These are phyloP conservation scores for Halichondria panicea DNA, from an alignment of 37 sponge, comb jelly and placozoan species.

Conservation along the genomic window DNA sequence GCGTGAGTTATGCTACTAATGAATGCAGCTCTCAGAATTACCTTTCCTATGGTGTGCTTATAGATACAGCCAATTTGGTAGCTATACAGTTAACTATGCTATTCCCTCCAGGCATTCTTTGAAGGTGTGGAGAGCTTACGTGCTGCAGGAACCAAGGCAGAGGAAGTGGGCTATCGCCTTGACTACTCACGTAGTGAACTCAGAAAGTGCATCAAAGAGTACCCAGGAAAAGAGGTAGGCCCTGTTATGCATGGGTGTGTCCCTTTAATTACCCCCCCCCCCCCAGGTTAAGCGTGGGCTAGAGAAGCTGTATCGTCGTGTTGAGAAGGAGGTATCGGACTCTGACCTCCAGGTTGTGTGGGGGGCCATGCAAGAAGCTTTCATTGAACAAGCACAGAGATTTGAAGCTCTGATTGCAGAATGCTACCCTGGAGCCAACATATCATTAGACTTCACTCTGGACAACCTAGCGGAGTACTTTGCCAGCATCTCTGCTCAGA, in stretches of 20 bases:
- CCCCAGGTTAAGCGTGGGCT: constrained; percentile 83
- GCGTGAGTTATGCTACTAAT: constrained; percentile 43
- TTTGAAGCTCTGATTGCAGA: constrained; percentile 65
- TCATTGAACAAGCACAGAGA: constrained; percentile 71
- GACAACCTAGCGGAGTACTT: constrained; percentile 67
- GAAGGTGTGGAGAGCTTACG: constrained; percentile 83
- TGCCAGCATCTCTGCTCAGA: constrained; percentile 10
- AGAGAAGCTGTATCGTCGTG: constrained; percentile 81
- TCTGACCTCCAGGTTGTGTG: constrained; percentile 86
- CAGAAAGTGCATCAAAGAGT: constrained; percentile 74
- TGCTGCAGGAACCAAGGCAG: constrained; percentile 76
- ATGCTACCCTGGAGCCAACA: constrained; percentile 86
- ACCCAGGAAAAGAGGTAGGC: constrained; percentile 88
- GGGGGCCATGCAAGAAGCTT: constrained; percentile 86
- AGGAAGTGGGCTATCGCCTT: constrained; percentile 85
- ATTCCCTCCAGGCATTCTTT: constrained; percentile 70
- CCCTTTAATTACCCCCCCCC: background rate
- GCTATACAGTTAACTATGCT: background rate
- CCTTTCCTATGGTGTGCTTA: background rate
- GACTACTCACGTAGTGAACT: constrained; percentile 78
- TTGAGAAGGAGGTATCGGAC: constrained; percentile 90
- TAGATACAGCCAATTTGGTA: background rate
- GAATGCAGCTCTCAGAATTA: no score
- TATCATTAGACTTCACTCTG: constrained; percentile 77
- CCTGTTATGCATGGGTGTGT: background rate